Evolutionary conservation across 2,797 vertebrate species (phyloP).

Genomic region (Philypnodon macrostomus): DNA sequence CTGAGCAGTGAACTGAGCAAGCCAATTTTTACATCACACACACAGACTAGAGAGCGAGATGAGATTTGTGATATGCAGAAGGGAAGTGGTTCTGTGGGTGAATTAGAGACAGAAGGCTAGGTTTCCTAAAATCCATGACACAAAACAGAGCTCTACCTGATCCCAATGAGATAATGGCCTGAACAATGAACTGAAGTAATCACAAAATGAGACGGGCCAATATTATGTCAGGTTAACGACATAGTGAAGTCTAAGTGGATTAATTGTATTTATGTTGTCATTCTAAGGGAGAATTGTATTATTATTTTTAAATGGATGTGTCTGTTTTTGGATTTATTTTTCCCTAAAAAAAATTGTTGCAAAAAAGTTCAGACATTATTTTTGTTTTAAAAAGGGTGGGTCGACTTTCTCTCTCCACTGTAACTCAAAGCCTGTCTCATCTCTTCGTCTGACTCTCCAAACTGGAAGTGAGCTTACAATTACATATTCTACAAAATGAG

Average conservation of each 20-base stretch:
- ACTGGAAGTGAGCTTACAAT: no score
- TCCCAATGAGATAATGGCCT: constrained; percentile 39
- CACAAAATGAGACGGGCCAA: constrained; percentile 3
- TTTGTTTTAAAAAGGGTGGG: no score
- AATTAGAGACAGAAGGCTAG: constrained; percentile 29
- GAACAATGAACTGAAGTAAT: constrained; percentile 4
- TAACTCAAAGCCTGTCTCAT: no score
- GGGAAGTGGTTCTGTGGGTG: constrained; percentile 48
- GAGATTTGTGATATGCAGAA: constrained; percentile 37
- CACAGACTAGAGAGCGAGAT: constrained; percentile 30
- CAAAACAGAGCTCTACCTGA: constrained; percentile 38
- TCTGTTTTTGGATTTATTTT: no score
- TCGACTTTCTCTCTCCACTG: no score
- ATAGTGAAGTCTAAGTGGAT: not conserved
- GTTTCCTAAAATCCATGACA: constrained; percentile 27
- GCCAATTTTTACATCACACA: constrained; percentile 53
- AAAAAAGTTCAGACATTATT: no score
- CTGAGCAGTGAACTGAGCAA: constrained; percentile 35
- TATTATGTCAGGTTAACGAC: constrained; percentile 2
- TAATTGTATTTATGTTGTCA: no score
- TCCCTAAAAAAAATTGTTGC: no score
- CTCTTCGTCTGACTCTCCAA: no score
- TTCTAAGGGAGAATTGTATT: no score
- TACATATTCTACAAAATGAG: no score
- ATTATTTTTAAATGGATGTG: no score